Base-by-base conservation (phyloP, 2,113 vertebrate species). In the Salminus brasiliensis region DNA sequence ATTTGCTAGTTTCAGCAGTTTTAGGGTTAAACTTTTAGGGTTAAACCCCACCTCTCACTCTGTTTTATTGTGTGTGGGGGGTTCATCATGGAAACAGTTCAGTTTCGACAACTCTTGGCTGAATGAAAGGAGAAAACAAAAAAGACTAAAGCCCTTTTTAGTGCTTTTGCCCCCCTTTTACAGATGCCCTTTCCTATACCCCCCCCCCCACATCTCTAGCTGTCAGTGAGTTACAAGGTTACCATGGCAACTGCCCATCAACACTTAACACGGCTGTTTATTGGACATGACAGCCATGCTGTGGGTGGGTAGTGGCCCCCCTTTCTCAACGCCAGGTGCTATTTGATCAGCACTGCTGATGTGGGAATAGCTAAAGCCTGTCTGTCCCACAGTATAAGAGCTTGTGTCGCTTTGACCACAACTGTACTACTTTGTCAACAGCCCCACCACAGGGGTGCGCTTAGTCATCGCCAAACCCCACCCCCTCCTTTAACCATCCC, bases 291-390 rank as follows among this genome's bases (percentile, higher is more conserved):
- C 78, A 81, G 67, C 83, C 29, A 16, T 79, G 77, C 78, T 5
- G 23, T 84, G 21, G 34, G 81, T 49, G 47, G 55, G 85, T 80
- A 76, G 12, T 81, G 57, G 78, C 49, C 78, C 57, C 71, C 59
- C 72, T 86, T 82, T 85, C 73, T 84, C 84, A 85, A 76, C 86
- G 86, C 86, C 85, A 83, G 90, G 90, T 92, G 91, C 91, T 92
- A 90, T 85, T 81, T 78, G 77, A 89, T 67, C 85, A 53, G 82
- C 69, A 77, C 85, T 88, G 85, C 84, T 71, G 74, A 52, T 72
- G 84, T 84, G 82, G 83, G 78, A 81, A 84, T 45, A 78, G 72
- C 63, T 59, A 34, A 12, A 29, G 23, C 21, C 11, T 55, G 29
- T 18, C 77, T 1, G 15, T 43, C 43, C 10, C 57, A 70, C 71